Percentiles rank a stretch among this genome's conserved stretches.
Evolutionary conservation across 2,113 vertebrate species (phyloP).

Genomic region (Odontesthes bonariensis): DNA sequence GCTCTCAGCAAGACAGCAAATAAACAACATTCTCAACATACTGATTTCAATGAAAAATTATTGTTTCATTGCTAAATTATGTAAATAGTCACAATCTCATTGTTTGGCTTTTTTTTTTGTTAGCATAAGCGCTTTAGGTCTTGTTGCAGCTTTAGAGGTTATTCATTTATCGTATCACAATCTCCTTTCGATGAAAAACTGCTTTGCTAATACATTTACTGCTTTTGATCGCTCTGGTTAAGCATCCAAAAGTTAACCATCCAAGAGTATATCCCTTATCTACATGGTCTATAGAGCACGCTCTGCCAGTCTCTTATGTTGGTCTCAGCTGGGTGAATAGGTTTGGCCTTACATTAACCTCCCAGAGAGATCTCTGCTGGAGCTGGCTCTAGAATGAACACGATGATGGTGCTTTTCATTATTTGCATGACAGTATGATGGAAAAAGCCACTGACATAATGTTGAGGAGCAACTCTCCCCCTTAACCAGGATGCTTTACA

Average conservation of each 20-base stretch:
- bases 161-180: too few species aligned
- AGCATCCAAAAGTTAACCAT: too few species aligned
- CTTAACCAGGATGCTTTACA: constrained; percentile 14
- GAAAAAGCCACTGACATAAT: constrained; percentile 23
- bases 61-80: not conserved
- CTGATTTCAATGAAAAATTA: not conserved
- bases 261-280: not conserved
- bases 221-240: too few species aligned
- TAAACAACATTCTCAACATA: not conserved
- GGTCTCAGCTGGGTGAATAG: not conserved
- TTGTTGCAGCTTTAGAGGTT: too few species aligned
- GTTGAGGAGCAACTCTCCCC: not conserved
- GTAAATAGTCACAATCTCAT: not conserved
- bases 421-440: not conserved
- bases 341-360: constrained; percentile 25
- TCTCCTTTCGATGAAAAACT: too few species aligned
- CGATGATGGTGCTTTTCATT: constrained; percentile 10
- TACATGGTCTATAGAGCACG: constrained; percentile 8
- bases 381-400: not conserved
- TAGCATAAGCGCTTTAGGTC: not conserved
- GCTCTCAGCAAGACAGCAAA: not conserved
- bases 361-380: not conserved
- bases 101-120: not conserved
- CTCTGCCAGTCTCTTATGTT: not conserved
- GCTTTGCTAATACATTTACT: too few species aligned